These are phyloP conservation scores for Austrolebias charrua DNA, from an alignment of 2,797 vertebrate genomes.

Conservation along the genomic window DNA sequence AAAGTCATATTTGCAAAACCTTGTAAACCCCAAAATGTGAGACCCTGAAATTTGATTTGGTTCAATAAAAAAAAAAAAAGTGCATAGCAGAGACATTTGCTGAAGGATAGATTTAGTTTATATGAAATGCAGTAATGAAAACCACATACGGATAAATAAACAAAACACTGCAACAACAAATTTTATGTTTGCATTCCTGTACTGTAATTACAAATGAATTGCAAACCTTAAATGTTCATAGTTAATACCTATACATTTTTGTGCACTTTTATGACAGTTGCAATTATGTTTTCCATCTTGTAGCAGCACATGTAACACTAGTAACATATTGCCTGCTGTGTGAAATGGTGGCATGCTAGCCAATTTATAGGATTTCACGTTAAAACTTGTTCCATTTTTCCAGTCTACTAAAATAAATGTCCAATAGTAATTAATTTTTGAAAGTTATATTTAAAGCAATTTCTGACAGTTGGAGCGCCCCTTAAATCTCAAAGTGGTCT, in stretches of 20 bases:
- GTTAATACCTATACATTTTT: background rate
- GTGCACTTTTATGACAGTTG: too few relatives aligned
- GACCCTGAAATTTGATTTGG: slow-evolving; percentile 9
- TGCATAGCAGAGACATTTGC: slow-evolving; percentile 10
- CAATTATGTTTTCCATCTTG: background rate
- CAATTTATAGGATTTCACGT: too few relatives aligned
- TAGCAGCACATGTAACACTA: background rate
- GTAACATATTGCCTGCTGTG: too few relatives aligned
- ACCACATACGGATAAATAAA: background rate
- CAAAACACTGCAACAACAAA: slow-evolving; percentile 31
- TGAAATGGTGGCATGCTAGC: too few relatives aligned
- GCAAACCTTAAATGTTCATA: background rate
- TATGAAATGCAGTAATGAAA: slow-evolving; percentile 4
- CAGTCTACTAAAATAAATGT: too few relatives aligned
- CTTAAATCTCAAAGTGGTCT: background rate
- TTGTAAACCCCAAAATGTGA: slow-evolving; percentile 21
- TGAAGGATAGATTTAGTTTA: slow-evolving; percentile 12
- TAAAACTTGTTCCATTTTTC: too few relatives aligned
- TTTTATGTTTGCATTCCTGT: slow-evolving; percentile 50
- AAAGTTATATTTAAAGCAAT: background rate
- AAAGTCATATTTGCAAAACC: slow-evolving; percentile 35
- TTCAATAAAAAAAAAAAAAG: slow-evolving; percentile 11
- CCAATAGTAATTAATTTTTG: too few relatives aligned
- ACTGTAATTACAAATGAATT: slow-evolving; percentile 50
- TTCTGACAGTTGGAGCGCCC: background rate